Conservation (phyloP, 2,797 vertebrate genomes). For the Leptodactylus fallax region DNA sequence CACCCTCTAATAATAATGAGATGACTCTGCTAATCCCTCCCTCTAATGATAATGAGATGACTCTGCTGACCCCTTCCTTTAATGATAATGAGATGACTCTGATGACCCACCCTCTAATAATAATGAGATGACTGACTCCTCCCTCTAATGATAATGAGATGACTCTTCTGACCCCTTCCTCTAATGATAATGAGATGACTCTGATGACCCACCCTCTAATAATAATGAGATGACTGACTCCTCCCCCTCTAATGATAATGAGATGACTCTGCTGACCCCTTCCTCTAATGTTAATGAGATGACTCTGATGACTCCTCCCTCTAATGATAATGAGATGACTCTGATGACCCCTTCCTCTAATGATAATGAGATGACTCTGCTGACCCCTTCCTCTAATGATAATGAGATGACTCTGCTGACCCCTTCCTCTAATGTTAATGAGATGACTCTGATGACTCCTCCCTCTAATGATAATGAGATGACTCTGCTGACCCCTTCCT, state of each 20-base stretch:
- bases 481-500: neutral
- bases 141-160: neutral
- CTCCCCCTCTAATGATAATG: neutral
- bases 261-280: neutral
- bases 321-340: neutral
- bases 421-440: neutral
- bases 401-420: neutral
- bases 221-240: neutral
- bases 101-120: neutral
- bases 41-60: neutral
- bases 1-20: neutral
- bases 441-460: neutral
- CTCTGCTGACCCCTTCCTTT: neutral
- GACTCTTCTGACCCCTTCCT: neutral
- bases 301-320: neutral
- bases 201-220: neutral
- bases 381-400: neutral
- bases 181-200: neutral
- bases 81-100: neutral
- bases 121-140: neutral
- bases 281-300: neutral
- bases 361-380: neutral
- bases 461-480: neutral
- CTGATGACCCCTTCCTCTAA: neutral
- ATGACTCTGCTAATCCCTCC: neutral